Percentiles rank a stretch among this genome's conserved stretches.
These are phyloP conservation scores for Ariopsis seemanni DNA, from an alignment of 2,113 vertebrate species.

Conservation along the genomic window DNA sequence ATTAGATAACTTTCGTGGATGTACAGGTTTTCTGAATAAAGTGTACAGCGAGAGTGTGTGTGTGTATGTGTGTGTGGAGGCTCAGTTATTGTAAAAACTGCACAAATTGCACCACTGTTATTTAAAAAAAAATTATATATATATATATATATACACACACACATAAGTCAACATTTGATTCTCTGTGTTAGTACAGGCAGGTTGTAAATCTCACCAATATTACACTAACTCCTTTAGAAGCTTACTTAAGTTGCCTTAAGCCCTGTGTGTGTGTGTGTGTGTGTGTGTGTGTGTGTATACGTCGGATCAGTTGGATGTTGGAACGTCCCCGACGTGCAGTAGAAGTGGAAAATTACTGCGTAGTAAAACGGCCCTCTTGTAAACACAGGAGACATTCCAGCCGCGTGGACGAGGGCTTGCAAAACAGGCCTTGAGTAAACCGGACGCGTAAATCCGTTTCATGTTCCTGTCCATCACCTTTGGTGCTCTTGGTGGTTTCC, in stretches of 20 bases:
- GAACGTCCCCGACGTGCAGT: conserved; percentile 2
- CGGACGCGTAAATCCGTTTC: neutral
- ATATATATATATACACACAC: too few relatives aligned
- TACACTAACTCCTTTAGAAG: conserved; percentile 7
- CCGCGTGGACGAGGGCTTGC: conserved; percentile 5
- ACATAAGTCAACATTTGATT: too few relatives aligned
- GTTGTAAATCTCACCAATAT: neutral
- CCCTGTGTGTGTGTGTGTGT: too few relatives aligned
- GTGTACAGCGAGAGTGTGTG: too few relatives aligned
- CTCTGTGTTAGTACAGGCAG: neutral
- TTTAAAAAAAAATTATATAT: too few relatives aligned
- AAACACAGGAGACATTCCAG: conserved; percentile 40
- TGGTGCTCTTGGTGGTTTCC: neutral
- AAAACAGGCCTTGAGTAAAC: conserved; percentile 1
- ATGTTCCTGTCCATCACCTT: neutral
- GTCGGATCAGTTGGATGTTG: conserved; percentile 3
- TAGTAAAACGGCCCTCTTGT: conserved; percentile 36
- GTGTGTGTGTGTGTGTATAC: neutral
- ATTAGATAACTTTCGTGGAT: too few relatives aligned
- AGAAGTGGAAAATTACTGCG: conserved; percentile 51
- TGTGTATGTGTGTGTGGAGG: too few relatives aligned
- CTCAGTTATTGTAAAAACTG: too few relatives aligned
- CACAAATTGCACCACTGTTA: too few relatives aligned
- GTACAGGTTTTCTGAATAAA: too few relatives aligned
- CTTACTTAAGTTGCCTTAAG: neutral